phyloP scores from a whole-genome alignment of 2,888 invertebrate genomes.

The Hymenopus coronatus region DNA sequence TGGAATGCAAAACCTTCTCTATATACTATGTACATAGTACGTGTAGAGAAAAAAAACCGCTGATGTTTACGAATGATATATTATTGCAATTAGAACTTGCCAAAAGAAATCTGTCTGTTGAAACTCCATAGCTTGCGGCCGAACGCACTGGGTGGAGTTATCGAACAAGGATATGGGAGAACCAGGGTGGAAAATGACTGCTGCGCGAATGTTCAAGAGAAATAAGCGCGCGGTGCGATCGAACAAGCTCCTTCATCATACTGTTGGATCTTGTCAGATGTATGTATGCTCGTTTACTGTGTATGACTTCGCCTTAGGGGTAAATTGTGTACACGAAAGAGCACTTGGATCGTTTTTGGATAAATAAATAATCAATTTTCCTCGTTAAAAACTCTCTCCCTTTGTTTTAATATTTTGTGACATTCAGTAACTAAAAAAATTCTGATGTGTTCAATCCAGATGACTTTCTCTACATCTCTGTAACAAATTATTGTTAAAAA shows the following conservation, averaged over 20 bases:
- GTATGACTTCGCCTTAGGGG: background rate
- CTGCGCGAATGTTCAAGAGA: background rate
- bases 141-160: background rate
- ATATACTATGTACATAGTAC: too few relatives aligned
- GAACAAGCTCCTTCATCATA: background rate
- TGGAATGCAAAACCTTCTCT: too few relatives aligned
- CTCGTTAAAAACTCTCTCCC: too few relatives aligned
- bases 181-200: background rate
- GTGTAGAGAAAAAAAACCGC: too few relatives aligned
- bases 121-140: background rate
- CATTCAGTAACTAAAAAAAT: too few relatives aligned
- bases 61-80: too few relatives aligned
- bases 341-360: background rate
- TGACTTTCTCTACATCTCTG: too few relatives aligned
- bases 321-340: background rate
- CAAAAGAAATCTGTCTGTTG: background rate
- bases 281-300: background rate
- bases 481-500: too few relatives aligned
- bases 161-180: background rate
- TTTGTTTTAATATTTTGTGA: too few relatives aligned
- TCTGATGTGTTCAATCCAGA: too few relatives aligned
- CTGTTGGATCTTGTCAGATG: background rate
- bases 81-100: too few relatives aligned
- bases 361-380: background rate
- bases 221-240: background rate